Conservation (phyloP, 1,140 invertebrate genomes). For the Sinella curviseta region DNA sequence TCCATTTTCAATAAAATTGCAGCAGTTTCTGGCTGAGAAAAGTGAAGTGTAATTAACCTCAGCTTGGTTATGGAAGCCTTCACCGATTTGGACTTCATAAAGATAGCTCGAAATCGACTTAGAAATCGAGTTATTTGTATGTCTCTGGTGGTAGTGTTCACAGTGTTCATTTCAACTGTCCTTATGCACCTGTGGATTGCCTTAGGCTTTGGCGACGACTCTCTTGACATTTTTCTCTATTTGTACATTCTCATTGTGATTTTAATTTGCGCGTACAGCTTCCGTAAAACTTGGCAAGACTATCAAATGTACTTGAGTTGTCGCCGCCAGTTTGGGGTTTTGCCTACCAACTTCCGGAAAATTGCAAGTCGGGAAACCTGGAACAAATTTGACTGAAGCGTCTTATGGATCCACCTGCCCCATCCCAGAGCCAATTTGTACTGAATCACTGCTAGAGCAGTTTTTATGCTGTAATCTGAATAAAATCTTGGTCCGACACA, state of each 20-base stretch:
- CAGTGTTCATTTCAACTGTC: background rate
- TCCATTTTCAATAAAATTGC: too few relatives aligned
- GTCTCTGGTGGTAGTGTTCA: background rate
- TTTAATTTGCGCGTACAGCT: background rate
- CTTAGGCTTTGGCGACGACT: background rate
- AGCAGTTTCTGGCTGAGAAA: too few relatives aligned
- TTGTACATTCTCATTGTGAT: background rate
- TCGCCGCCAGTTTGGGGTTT: background rate
- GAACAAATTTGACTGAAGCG: background rate
- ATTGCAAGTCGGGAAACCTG: background rate
- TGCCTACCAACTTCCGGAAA: background rate
- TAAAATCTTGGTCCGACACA: too few relatives aligned
- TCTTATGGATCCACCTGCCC: too few relatives aligned
- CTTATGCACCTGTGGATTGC: background rate
- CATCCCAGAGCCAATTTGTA: too few relatives aligned
- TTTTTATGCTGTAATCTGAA: too few relatives aligned
- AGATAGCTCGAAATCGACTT: background rate
- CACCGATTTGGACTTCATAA: background rate
- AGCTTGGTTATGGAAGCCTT: background rate
- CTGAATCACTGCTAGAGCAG: too few relatives aligned
- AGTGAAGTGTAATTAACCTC: too few relatives aligned
- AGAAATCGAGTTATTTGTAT: background rate
- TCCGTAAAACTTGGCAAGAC: background rate
- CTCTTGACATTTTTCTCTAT: background rate
- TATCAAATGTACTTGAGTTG: background rate